phyloP scores from a whole-genome alignment of 2,888 invertebrate genomes.

The Cylindroiulus punctatus region DNA sequence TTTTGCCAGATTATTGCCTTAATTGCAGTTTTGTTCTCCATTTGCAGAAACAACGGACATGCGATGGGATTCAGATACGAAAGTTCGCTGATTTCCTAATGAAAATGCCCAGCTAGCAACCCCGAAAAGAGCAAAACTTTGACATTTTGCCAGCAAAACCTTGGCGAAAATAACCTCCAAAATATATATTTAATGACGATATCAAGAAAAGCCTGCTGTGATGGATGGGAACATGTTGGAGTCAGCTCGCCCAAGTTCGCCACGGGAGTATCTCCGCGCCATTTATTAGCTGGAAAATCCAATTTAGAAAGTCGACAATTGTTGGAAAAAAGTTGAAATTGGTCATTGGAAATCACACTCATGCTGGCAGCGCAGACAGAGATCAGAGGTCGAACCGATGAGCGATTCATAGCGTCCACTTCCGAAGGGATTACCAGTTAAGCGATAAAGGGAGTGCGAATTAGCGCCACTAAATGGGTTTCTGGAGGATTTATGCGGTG shows the following conservation, averaged over 20 bases:
- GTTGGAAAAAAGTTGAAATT: background rate
- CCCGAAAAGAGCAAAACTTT: background rate
- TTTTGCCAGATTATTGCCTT: too few relatives aligned
- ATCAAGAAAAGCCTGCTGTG: background rate
- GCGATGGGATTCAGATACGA: background rate
- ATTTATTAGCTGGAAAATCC: constrained; percentile 24
- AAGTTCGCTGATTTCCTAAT: constrained; percentile 5
- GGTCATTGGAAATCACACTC: background rate
- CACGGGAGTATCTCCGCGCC: background rate
- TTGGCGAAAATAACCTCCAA: background rate
- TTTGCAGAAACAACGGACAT: constrained; percentile 14
- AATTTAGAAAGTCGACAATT: background rate
- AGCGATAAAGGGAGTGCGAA: background rate
- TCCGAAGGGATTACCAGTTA: background rate
- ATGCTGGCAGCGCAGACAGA: background rate
- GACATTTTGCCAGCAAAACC: constrained; percentile 17
- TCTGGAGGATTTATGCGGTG: background rate
- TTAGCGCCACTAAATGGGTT: background rate
- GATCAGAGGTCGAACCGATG: background rate
- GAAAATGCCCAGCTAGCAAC: constrained; percentile 21
- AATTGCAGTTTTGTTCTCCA: background rate
- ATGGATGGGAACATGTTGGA: background rate
- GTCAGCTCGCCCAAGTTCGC: constrained; percentile 6
- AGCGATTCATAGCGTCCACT: background rate
- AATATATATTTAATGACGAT: constrained; percentile 32